phyloP scores from a whole-genome alignment of 2,888 invertebrate species.

The Microchrysa polita region DNA sequence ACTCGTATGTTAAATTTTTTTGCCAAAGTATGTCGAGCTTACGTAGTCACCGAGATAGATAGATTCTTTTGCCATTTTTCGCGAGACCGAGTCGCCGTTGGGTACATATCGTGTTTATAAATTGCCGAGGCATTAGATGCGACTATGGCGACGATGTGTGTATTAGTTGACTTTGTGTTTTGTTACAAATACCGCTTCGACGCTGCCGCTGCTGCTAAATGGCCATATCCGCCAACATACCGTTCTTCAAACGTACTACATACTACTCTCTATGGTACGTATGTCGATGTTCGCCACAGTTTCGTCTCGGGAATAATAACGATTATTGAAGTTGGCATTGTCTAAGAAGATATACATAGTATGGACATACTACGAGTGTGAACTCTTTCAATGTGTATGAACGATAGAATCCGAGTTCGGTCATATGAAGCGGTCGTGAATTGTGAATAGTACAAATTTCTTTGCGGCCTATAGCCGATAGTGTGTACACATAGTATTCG shows the following conservation, averaged over 20 bases:
- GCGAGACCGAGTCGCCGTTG: not conserved
- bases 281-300: not conserved
- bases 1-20: conserved; percentile 26
- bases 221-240: conserved; percentile 39
- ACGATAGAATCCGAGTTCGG: conserved; percentile 17
- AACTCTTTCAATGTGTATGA: conserved; percentile 2
- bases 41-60: conserved; percentile 11
- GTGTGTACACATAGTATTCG: conserved; percentile 1
- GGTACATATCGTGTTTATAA: too few species aligned
- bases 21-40: conserved; percentile 12
- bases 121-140: not conserved
- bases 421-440: not conserved
- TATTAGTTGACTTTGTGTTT: conserved; percentile 20
- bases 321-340: conserved; percentile 3
- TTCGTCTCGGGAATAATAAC: conserved; percentile 5
- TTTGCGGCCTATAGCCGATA: conserved; percentile 17
- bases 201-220: conserved; percentile 25
- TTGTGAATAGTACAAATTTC: conserved; percentile 27
- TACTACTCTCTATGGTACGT: too few species aligned
- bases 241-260: conserved; percentile 10
- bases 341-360: conserved; percentile 26
- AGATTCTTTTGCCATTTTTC: conserved; percentile 22
- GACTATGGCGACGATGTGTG: not conserved
- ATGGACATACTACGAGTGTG: not conserved
- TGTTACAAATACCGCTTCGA: conserved; percentile 29